Evolutionary conservation across 2,888 invertebrate species (phyloP), one percentile per base, ranked within the genome.

Genomic region (Agrilus mali): DNA sequence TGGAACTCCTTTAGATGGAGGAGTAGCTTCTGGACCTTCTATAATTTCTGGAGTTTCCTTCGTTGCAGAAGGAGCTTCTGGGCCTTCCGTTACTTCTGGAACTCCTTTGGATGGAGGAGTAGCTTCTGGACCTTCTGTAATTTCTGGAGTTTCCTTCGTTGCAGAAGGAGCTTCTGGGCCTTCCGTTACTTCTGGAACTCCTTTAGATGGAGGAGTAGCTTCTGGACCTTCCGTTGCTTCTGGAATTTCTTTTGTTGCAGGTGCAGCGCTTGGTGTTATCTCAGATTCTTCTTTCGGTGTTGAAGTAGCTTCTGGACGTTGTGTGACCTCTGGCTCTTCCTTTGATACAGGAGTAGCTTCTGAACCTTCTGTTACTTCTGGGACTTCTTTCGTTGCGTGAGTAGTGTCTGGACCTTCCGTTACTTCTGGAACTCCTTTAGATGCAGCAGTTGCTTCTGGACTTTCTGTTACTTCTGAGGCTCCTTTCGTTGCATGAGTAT

Each of bases 391-490:
- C 31, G 17, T 12, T 38, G 12, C 38, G 5, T 10, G 27, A 6
- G 38, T 27, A n/a, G 15, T 12, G n/a, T 41, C 48, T 50, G 13
- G 53, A 43, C 5, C 38, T n/a, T 40, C 12, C 10, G 15, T 17
- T 16, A 17, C 10, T 12, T 15, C 8, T 12, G 41, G 13, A 16
- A 38, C 38, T 22, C 14, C 17, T 27, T n/a, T 37, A 40, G 42
- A 22, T n/a, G 39, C n/a, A 42, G 49, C 45, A 22, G 51, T 47
- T 31, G 46, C 42, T 41, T 47, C 50, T 48, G 44, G 51, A 41
- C 50, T 41, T 44, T 53, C 45, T 38, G 51, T 44, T 17, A 37
- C 31, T 33, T 14, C 33, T 10, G 44, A 10, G 12, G 14, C 4
- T 2, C 20, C 10, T 10, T 20, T 43, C 14, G 15, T 2, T 2